These are phyloP conservation scores for Pluvialis apricaria DNA, from an alignment of 2,113 vertebrate species.

Conservation along the genomic window DNA sequence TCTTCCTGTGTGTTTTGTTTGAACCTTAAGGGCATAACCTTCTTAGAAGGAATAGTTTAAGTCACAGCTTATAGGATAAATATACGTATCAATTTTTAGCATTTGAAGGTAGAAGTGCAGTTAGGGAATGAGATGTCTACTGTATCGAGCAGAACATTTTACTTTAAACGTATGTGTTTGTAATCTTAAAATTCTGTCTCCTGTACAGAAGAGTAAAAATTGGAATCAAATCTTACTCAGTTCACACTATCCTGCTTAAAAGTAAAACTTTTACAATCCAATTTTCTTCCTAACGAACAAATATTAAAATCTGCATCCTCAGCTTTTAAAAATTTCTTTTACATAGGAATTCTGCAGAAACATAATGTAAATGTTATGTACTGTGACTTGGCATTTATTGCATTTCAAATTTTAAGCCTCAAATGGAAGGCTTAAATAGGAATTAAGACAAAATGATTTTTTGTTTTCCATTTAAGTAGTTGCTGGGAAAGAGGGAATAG, in stretches of 20 bases:
- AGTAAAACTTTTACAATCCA: neutral
- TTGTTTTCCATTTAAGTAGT: neutral
- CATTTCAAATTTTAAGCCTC: neutral
- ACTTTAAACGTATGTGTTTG: neutral
- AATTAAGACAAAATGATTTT: neutral
- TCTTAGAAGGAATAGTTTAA: neutral
- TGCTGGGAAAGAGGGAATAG: slow-evolving; percentile 57
- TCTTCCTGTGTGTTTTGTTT: neutral
- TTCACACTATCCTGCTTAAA: neutral
- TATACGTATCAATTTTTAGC: neutral
- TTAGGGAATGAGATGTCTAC: neutral
- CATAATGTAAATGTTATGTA: neutral
- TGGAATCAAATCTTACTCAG: neutral
- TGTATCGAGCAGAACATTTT: neutral
- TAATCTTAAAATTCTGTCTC: neutral
- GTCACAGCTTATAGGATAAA: neutral
- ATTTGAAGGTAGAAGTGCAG: neutral
- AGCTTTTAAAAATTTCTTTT: neutral
- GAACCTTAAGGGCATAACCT: neutral
- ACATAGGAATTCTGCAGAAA: neutral
- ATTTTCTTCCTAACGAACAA: neutral
- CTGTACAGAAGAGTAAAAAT: neutral
- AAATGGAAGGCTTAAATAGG: neutral
- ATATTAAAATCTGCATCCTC: neutral
- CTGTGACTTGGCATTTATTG: slow-evolving; percentile 2